Base-by-base conservation (phyloP, 2,888 invertebrate genomes). In the Leistus spinibarbis region DNA sequence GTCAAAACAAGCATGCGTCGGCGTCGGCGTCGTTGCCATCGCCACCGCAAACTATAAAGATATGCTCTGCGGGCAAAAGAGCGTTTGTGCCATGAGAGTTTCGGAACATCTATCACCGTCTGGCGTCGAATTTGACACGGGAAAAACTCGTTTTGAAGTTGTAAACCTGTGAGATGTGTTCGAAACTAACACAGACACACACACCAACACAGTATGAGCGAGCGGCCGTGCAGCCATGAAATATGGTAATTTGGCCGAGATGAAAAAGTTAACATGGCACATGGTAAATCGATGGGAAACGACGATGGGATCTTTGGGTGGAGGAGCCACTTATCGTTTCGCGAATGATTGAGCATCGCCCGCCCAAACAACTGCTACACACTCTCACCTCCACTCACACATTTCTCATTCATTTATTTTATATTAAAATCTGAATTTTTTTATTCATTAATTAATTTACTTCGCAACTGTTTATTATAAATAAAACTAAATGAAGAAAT, bases 131-230 rank as follows among this genome's bases (percentile, higher is more conserved):
- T 66, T 72, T 72, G 72, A 72, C 72, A 66, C 57, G 13, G 66
- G 72, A 72, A 72, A 72, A 72, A 72, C 72, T 72, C 66, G 72
- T 72, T 72, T 72, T 56, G 56, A 72, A 72, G 19, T 72, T 72
- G 72, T 72, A 72, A 72, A 72, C 72, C 72, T 54, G 57, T 56
- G 65, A 22, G 23, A 24, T 54, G 24, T 56, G 71, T 64, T 71
- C 71, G 71, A 71, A 70, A 40, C 10, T 40, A 40, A 40, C n/a
- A n/a, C n/a, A n/a, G n/a, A n/a, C n/a, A n/a, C n/a, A n/a, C n/a
- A n/a, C n/a, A n/a, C 57, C 40, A 20, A 13, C 57, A 20, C 19
- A 10, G 7, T 4, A 22, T 13, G 60, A 10, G 22, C 54, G 20
- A 53, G 65, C 56, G 72, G 54, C 56, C 65, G 64, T 57, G 72